Conservation (phyloP, 37 sponge, comb jelly and placozoan species). For the Geodia barretti region DNA sequence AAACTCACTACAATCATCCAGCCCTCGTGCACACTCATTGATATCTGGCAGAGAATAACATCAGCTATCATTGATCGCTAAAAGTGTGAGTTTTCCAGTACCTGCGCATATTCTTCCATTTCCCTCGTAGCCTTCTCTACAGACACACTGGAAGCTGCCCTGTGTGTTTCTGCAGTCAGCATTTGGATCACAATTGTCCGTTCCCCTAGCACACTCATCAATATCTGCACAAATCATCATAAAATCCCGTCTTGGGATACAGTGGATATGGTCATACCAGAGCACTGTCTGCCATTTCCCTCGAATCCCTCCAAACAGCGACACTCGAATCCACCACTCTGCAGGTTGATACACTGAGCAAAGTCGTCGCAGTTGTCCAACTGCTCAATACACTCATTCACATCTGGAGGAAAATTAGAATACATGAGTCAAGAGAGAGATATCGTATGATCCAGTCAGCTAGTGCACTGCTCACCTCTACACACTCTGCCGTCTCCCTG, state of each 20-base stretch:
- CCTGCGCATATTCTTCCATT: too few relatives aligned
- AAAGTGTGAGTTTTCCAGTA: too few relatives aligned
- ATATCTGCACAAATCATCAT: too few relatives aligned
- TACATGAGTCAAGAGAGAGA: not conserved
- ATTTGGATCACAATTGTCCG: too few relatives aligned
- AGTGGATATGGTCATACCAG: not conserved
- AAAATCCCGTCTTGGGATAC: too few relatives aligned
- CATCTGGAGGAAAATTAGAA: not conserved
- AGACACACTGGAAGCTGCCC: too few relatives aligned
- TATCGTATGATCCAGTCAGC: not conserved
- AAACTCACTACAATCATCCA: not conserved
- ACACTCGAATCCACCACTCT: not conserved
- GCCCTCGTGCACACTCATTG: not conserved
- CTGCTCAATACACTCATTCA: not conserved
- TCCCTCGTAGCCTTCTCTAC: too few relatives aligned
- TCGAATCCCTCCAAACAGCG: not conserved
- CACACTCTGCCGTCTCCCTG: not conserved
- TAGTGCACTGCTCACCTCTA: not conserved
- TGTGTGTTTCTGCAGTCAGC: too few relatives aligned
- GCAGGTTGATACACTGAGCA: not conserved
- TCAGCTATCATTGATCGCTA: not conserved
- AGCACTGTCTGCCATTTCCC: slow-evolving; percentile 3
- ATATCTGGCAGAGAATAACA: not conserved
- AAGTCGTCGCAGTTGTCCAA: not conserved
- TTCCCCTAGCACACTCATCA: too few relatives aligned